A percentile compares a stretch with the other conserved stretches of the same genome.
These are phyloP conservation scores for Agrilus mali DNA, from an alignment of 2,888 invertebrate genomes.

Conservation along the genomic window DNA sequence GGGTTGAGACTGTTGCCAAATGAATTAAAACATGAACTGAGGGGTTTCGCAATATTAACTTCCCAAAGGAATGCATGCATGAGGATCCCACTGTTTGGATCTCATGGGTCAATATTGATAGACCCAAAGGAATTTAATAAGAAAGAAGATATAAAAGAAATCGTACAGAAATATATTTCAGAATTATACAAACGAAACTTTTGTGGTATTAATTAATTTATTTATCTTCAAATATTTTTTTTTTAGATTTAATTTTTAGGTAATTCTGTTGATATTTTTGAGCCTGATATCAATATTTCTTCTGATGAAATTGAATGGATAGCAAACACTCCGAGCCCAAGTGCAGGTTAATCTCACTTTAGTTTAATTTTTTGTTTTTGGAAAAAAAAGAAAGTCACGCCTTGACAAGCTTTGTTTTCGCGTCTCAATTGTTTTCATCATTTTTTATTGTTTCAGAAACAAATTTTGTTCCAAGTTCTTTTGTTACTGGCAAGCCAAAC, in stretches of 20 bases:
- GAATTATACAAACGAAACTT: constrained; percentile 18
- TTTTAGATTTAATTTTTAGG: constrained; percentile 18
- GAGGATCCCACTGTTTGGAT: constrained; percentile 26
- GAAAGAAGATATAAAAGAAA: constrained; percentile 21
- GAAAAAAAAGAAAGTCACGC: no score
- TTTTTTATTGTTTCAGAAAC: no score
- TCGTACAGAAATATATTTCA: constrained; percentile 19
- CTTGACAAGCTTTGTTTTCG: no score
- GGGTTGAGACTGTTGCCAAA: constrained; percentile 23
- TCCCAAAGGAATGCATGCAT: constrained; percentile 26
- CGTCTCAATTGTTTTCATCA: no score
- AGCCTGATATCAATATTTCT: constrained; percentile 26
- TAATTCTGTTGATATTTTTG: constrained; percentile 20
- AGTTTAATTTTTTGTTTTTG: no score
- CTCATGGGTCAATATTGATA: constrained; percentile 27
- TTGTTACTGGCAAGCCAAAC: no score
- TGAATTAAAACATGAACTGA: constrained; percentile 25
- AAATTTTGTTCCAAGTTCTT: no score
- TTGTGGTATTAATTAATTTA: constrained; percentile 11
- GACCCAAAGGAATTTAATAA: constrained; percentile 20
- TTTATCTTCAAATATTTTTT: no score
- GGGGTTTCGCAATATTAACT: constrained; percentile 25
- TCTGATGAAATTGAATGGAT: constrained; percentile 25
- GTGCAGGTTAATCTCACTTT: not conserved
- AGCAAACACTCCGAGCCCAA: constrained; percentile 1